Evolutionary conservation across 2,113 vertebrate genomes (phyloP).

Genomic region (Steatornis caripensis): DNA sequence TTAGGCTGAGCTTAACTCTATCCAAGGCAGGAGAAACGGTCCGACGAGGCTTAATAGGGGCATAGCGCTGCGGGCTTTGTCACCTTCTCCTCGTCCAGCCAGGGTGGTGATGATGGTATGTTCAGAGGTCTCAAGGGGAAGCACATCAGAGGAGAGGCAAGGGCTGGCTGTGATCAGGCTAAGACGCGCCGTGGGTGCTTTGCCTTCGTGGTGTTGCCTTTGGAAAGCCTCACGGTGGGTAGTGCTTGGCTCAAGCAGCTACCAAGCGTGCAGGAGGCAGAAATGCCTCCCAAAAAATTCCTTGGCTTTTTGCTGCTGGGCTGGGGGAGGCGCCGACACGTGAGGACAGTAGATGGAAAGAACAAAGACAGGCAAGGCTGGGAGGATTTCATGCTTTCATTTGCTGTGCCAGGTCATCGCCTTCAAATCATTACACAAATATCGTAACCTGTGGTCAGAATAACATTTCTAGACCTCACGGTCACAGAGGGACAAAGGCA

Average conservation of each 20-base stretch:
- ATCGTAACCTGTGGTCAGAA: rapidly evolving
- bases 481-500: neutral
- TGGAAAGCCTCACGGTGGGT: neutral
- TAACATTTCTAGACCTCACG: neutral
- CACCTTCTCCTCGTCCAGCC: neutral
- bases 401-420: neutral
- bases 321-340: rapidly evolving
- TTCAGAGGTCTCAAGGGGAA: neutral
- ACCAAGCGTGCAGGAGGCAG: rapidly evolving
- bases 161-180: neutral
- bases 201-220: neutral
- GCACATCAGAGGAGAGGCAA: neutral
- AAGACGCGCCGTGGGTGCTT: neutral
- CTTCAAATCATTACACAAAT: neutral
- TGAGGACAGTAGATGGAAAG: neutral
- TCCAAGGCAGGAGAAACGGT: neutral
- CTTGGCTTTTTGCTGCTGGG: neutral
- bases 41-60: rapidly evolving
- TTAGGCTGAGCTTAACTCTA: neutral
- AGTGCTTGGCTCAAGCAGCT: neutral
- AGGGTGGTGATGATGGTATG: neutral
- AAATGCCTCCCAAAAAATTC: neutral
- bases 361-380: neutral
- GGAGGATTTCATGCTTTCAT: neutral
- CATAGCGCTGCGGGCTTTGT: neutral